Base-by-base conservation (phyloP, 2,797 vertebrate genomes). In the Gobionotothen gibberifrons region DNA sequence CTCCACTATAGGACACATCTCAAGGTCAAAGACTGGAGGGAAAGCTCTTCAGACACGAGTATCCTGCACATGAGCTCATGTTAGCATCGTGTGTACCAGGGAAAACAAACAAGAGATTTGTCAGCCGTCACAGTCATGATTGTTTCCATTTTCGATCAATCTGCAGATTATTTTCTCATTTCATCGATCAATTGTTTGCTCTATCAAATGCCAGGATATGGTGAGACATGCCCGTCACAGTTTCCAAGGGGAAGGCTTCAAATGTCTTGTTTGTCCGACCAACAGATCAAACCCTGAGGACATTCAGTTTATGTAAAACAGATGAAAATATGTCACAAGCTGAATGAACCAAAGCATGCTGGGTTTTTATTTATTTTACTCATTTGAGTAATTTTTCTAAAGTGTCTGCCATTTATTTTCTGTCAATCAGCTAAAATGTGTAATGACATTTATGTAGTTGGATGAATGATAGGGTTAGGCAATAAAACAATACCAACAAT, bases 1-100 rank as follows among this genome's bases (percentile, higher is more conserved):
- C 69, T 49, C 67, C 19, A 66, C 49, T 46, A 61, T 51, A 66
- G 76, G 72, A 82, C 54, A 66, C 73, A 82, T 48, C 43, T 79
- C 77, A 88, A 79, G 79, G 69, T 85, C 56, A 70, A 39, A 72
- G 69, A 58, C 46, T 46, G 5, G 0, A 17, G 55, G 55, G 36
- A 17, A 60, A 59, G 56, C 47, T 51, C 36, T 56, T 79, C 13
- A 15, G 53, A 71, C 55, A 19, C 53, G 3, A 2, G 55, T 10
- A 15, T 84, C 42, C 55, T 39, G 58, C 72, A 74, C 77, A 72
- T 55, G 36, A 21, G 44, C 74, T 69, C 14, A 44, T 19, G 29
- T 22, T 17, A 36, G 32, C 32, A 36, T 36, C 4, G 32, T 7
- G 49, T 22, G 15, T 4, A 42, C 39, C 17, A 39, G 13, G 19